A percentile compares a stretch with the other conserved stretches of the same genome.
Evolutionary conservation across 2,113 vertebrate genomes (phyloP).

Genomic region (Cephalopterus ornatus): DNA sequence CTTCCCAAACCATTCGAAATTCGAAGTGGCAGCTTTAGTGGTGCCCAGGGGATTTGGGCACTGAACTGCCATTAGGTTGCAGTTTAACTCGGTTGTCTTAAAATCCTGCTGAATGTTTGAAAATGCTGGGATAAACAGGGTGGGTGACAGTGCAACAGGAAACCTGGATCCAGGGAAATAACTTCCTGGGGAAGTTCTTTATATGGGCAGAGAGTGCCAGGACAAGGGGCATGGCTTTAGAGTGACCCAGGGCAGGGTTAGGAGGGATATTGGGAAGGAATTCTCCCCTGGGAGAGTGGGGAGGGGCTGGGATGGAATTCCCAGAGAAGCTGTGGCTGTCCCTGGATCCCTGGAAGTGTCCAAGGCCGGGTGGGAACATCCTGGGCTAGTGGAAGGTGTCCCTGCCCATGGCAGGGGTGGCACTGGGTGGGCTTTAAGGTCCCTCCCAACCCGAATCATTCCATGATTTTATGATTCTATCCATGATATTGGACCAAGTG

Average conservation of each 20-base stretch:
- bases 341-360: neutral
- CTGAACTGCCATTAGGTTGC: neutral
- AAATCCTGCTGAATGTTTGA: neutral
- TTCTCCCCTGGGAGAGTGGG: accelerated
- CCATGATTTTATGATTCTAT: neutral
- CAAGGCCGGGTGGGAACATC: neutral
- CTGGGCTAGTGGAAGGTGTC: neutral
- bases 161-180: neutral
- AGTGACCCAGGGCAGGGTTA: neutral
- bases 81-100: neutral
- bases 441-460: too few relatives aligned
- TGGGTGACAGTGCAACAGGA: neutral
- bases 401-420: neutral
- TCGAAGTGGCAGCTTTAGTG: neutral
- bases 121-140: neutral
- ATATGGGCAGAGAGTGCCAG: neutral
- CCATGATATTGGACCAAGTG: neutral
- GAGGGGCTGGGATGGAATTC: neutral
- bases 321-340: neutral
- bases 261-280: neutral
- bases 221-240: neutral
- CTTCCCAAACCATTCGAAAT: neutral
- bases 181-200: neutral
- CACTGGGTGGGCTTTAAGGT: neutral
- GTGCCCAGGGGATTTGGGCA: neutral